Conservation (phyloP, 2,797 vertebrate species). For the Poecilia wingei region DNA sequence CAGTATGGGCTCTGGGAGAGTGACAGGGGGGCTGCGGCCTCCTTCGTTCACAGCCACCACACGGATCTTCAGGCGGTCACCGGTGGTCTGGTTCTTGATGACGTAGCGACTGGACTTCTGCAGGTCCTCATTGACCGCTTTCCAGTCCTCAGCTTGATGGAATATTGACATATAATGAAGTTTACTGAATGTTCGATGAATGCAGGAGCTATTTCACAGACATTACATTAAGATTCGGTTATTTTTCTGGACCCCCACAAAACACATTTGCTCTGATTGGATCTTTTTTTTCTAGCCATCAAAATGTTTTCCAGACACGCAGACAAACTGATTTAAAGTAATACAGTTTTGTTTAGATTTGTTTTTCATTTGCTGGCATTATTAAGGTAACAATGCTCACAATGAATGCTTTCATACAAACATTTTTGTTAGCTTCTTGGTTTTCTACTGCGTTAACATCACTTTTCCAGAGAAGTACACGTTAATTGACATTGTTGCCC, state of each 20-base stretch:
- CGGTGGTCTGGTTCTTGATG: conserved; percentile 84
- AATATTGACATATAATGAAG: neutral
- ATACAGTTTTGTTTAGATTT: neutral
- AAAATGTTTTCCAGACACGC: neutral
- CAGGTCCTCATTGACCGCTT: conserved; percentile 82
- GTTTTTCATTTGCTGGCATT: neutral
- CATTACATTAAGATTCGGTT: neutral
- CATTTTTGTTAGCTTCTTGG: neutral
- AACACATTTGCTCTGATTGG: neutral
- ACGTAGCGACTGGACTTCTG: conserved; percentile 87
- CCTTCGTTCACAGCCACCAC: conserved; percentile 85
- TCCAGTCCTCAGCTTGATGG: conserved; percentile 88
- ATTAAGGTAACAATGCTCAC: neutral
- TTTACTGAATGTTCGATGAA: neutral
- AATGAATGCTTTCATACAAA: neutral
- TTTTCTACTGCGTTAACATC: neutral
- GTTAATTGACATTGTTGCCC: neutral
- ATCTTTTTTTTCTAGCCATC: neutral
- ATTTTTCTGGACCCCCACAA: neutral
- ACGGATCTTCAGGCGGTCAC: conserved; percentile 87
- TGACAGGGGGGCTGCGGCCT: conserved; percentile 79
- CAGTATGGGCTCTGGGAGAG: conserved; percentile 84
- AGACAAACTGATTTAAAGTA: neutral
- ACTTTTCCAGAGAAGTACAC: neutral
- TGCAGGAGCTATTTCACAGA: neutral